Base-by-base conservation (phyloP, 2,797 vertebrate genomes). In the Gouania willdenowi region DNA sequence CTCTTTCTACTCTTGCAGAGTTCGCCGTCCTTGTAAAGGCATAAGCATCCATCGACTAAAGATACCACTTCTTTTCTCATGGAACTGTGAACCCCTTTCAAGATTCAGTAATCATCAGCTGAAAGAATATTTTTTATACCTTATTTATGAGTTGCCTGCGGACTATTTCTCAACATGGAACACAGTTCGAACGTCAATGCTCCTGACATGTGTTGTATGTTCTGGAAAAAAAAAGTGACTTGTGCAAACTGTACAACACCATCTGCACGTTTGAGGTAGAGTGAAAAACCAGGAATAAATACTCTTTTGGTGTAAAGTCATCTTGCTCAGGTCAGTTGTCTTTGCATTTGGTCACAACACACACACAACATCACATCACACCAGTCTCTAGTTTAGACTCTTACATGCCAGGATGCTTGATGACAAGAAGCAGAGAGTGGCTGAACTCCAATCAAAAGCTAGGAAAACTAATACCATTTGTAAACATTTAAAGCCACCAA, bases 201-300 rank as follows among this genome's bases (percentile, higher is more conserved):
- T 74, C 65, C 62, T 55, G 57, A 66, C 40, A 49, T 85, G 76
- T 85, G 83, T 81, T 70, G 60, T 54, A 71, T 87, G 81, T 82
- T 85, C 34, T 74, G 78, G 79, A 84, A 58, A 57, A 50, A 63
- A 56, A 57, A 50, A 63, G 56, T 75, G 71, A 74, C 66, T 77
- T 84, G 82, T 85, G 85, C 84, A 83, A 77, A 77, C 71, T 88
- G 81, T 89, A 85, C 59, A 76, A 75, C 68, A 81, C 65, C 60
- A 67, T 64, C 67, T 88, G 84, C 82, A 87, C 78, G 77, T 82
- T 75, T 78, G 83, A 87, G 87, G 80, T 83, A 75, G 87, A 88
- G 88, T 90, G 88, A 86, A 86, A 82, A 86, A 84, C 85, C 77
- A 85, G 81, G 80, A 91, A 89, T 90, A 91, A 90, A 91, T 81